Evolutionary conservation across 2,797 vertebrate genomes (phyloP).

Genomic region (Brotula barbata): DNA sequence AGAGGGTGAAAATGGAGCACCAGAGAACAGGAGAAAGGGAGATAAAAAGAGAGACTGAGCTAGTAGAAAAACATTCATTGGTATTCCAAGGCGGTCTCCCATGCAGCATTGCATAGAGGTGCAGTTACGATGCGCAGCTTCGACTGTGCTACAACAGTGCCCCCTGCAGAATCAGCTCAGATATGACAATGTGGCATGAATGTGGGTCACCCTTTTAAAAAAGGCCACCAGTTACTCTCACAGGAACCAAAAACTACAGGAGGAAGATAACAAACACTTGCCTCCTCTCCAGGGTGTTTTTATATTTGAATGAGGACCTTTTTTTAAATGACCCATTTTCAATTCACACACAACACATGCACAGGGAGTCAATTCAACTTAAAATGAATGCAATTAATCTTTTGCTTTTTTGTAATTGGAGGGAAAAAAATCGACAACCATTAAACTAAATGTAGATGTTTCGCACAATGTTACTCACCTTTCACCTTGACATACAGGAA

Average conservation of each 20-base stretch:
- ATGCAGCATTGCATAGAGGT: conserved; percentile 75
- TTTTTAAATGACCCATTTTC: conserved; percentile 67
- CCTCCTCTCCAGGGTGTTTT: conserved; percentile 56
- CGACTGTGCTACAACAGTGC: conserved; percentile 62
- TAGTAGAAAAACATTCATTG: conserved; percentile 66
- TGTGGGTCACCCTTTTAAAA: conserved; percentile 77
- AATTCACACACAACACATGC: background rate
- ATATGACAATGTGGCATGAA: conserved; percentile 37
- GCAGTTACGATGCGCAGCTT: conserved; percentile 8
- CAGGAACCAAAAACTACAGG: conserved; percentile 59
- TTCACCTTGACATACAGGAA: conserved; percentile 87
- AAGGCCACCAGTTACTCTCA: conserved; percentile 58
- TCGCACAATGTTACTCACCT: conserved; percentile 77
- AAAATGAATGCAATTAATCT: too few relatives aligned
- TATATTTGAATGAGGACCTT: conserved; percentile 64
- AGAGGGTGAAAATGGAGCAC: conserved; percentile 34
- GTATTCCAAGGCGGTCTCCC: conserved; percentile 78
- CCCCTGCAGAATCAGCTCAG: conserved; percentile 63
- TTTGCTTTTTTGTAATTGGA: too few relatives aligned
- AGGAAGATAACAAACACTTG: conserved; percentile 52
- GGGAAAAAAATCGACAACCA: too few relatives aligned
- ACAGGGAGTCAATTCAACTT: too few relatives aligned
- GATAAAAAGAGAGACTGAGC: conserved; percentile 37
- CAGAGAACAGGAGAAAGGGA: conserved; percentile 25
- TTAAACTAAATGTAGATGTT: too few relatives aligned